A percentile compares a stretch with the other conserved stretches of the same genome.
phyloP scores from a whole-genome alignment of 2,113 vertebrate species.

The Arothron firmamentum region DNA sequence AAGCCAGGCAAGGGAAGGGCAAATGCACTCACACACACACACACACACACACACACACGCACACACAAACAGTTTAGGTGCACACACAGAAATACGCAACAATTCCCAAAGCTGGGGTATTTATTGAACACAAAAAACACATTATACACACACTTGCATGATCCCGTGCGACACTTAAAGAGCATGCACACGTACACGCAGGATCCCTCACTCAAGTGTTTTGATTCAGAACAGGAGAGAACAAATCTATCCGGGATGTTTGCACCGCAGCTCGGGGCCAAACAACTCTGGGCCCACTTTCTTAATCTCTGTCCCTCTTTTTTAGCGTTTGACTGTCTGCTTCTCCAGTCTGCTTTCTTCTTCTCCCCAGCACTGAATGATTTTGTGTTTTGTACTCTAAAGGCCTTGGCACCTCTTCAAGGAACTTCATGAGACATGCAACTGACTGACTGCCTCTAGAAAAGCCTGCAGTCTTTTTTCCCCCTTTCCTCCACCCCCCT shows the following conservation, averaged over 20 bases:
- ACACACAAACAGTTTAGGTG: slow-evolving; percentile 18
- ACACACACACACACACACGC: slow-evolving; percentile 26
- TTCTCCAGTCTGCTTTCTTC: slow-evolving; percentile 35
- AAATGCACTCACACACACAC: slow-evolving; percentile 35
- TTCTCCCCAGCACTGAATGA: slow-evolving; percentile 51
- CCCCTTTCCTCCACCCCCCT: not conserved
- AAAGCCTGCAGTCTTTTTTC: slow-evolving; percentile 57
- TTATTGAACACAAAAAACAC: slow-evolving; percentile 60
- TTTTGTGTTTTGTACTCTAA: slow-evolving; percentile 56
- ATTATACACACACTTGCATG: slow-evolving; percentile 48
- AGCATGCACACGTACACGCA: slow-evolving; percentile 23
- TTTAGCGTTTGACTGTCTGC: slow-evolving; percentile 39
- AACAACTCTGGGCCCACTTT: slow-evolving; percentile 20
- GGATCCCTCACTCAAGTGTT: slow-evolving; percentile 49
- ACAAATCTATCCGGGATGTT: slow-evolving; percentile 53
- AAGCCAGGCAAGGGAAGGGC: slow-evolving; percentile 71
- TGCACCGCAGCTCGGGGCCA: slow-evolving; percentile 36
- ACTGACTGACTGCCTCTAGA: slow-evolving; percentile 70
- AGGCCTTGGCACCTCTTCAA: slow-evolving; percentile 65
- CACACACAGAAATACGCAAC: slow-evolving; percentile 34
- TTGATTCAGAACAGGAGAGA: slow-evolving; percentile 55
- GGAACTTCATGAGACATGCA: slow-evolving; percentile 67
- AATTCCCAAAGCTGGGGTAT: slow-evolving; percentile 57
- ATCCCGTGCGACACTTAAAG: slow-evolving; percentile 29
- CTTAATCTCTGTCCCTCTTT: slow-evolving; percentile 31